A percentile compares a stretch with the other conserved stretches of the same genome.
Evolutionary conservation across 2,797 vertebrate genomes (phyloP).

Genomic region (Sebastolobus alascanus): DNA sequence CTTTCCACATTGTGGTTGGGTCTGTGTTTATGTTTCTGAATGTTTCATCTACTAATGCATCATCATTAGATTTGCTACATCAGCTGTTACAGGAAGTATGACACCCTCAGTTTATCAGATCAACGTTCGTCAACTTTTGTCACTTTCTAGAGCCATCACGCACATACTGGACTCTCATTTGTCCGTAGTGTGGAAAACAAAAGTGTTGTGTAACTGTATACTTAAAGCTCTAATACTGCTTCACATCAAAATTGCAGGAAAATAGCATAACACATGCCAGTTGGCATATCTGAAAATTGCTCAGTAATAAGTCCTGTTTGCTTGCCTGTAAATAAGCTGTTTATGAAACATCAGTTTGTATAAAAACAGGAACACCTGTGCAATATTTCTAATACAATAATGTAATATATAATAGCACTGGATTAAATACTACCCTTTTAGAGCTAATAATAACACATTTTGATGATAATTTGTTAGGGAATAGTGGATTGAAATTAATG

Average conservation of each 20-base stretch:
- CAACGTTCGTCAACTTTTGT: neutral
- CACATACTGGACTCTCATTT: neutral
- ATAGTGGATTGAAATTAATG: neutral
- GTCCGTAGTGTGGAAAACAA: neutral
- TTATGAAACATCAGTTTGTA: neutral
- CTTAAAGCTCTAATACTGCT: neutral
- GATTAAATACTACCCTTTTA: neutral
- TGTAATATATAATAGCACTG: neutral
- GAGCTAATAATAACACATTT: neutral
- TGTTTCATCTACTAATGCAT: slow-evolving; percentile 30
- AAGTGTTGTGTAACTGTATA: neutral
- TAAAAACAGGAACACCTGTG: slow-evolving; percentile 1
- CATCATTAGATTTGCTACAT: slow-evolving; percentile 15
- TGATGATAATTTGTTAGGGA: neutral
- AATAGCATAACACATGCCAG: neutral
- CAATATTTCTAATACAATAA: neutral
- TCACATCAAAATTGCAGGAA: neutral
- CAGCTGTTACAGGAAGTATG: slow-evolving; percentile 8
- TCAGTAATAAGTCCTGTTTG: neutral
- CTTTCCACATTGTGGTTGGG: slow-evolving; percentile 62
- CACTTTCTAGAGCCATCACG: neutral
- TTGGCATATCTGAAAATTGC: neutral
- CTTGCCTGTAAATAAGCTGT: neutral
- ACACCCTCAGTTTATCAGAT: slow-evolving; percentile 1
- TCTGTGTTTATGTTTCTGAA: slow-evolving; percentile 62